Evolutionary conservation across 2,888 invertebrate species (phyloP).

Genomic region (Tachina fera): DNA sequence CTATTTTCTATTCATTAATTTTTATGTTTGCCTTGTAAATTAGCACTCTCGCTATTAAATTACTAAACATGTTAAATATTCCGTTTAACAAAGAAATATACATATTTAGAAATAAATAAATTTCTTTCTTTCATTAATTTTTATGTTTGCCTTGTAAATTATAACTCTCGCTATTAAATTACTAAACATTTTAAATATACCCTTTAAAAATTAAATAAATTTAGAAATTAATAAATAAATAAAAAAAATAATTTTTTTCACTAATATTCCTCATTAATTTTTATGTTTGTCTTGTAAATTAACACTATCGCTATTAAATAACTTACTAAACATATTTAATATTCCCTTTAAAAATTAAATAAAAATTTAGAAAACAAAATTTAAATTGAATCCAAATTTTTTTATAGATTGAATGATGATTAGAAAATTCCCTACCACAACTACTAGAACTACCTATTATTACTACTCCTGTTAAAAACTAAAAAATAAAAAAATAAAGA

Average conservation of each 20-base stretch:
- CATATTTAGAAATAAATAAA: too few relatives aligned
- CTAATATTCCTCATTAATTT: not conserved
- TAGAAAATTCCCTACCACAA: conserved; percentile 71
- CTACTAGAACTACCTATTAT: conserved; percentile 69
- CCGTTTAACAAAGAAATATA: not conserved
- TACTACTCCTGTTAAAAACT: conserved; percentile 61
- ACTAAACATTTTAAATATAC: conserved; percentile 2
- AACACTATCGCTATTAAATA: not conserved
- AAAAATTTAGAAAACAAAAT: conserved; percentile 14
- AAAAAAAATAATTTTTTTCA: too few relatives aligned
- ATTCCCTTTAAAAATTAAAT: not conserved
- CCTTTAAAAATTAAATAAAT: not conserved
- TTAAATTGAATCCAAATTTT: conserved; percentile 60
- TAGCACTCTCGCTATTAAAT: not conserved
- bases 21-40: conserved; percentile 4
- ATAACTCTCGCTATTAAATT: not conserved
- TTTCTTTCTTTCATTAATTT: not conserved
- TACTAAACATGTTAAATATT: conserved; percentile 4
- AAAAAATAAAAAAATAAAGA: conserved; percentile 27
- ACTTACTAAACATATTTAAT: conserved; percentile 4
- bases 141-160: not conserved
- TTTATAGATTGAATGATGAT: conserved; percentile 72
- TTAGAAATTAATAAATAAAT: too few relatives aligned
- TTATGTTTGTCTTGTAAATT: not conserved
- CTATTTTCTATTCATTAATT: not conserved